phyloP scores from a whole-genome alignment of 2,113 vertebrate genomes.

The Fregata magnificens region DNA sequence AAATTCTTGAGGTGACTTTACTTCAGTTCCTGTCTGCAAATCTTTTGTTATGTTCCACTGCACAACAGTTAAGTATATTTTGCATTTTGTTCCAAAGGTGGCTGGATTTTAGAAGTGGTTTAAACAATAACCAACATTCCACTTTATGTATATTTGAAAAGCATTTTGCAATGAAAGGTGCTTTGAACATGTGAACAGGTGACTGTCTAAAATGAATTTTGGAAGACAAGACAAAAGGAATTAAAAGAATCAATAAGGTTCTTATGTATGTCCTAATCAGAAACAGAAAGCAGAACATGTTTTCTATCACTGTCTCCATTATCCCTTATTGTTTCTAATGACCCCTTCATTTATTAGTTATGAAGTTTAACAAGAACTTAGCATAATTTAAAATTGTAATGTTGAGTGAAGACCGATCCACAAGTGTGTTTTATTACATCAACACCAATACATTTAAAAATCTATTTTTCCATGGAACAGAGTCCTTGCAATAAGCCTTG shows the following conservation, averaged over 20 bases:
- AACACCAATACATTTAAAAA: neutral
- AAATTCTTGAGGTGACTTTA: neutral
- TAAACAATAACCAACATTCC: neutral
- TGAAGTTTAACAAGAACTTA: neutral
- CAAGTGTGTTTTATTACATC: neutral
- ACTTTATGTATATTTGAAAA: neutral
- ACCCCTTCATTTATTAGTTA: neutral
- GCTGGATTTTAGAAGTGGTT: neutral
- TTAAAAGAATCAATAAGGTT: neutral
- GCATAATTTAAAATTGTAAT: neutral
- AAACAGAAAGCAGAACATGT: neutral
- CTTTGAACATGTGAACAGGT: neutral
- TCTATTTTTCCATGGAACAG: neutral
- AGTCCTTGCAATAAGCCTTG: neutral
- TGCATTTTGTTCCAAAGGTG: neutral
- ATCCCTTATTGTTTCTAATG: neutral
- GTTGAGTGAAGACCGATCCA: neutral
- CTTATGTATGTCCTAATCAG: neutral
- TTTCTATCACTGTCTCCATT: neutral
- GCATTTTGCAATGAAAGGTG: neutral
- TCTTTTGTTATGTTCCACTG: neutral
- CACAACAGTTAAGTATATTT: neutral
- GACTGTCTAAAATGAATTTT: neutral
- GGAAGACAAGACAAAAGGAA: neutral
- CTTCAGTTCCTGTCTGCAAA: neutral